Percentiles rank a stretch among this genome's conserved stretches.
These are phyloP conservation scores for Acleris holmiana DNA, from an alignment of 2,888 invertebrate genomes.

Conservation along the genomic window DNA sequence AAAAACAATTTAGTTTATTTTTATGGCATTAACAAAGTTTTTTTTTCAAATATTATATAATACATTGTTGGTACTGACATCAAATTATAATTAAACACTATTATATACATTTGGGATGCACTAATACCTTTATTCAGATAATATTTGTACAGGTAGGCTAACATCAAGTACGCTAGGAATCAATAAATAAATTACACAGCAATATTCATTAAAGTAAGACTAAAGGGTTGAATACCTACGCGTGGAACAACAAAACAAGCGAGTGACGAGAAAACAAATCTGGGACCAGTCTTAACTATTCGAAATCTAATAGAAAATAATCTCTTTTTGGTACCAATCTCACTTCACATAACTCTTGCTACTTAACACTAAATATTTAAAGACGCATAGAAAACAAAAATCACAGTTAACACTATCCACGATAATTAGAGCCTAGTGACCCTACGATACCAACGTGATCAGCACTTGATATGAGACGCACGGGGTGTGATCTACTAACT, in stretches of 20 bases:
- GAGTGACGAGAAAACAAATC: slow-evolving; percentile 55
- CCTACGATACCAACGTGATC: slow-evolving; percentile 56
- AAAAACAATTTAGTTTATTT: slow-evolving; percentile 82
- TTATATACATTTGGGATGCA: slow-evolving; percentile 71
- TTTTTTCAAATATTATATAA: slow-evolving; percentile 63
- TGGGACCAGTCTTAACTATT: slow-evolving; percentile 60
- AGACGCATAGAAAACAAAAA: slow-evolving; percentile 73
- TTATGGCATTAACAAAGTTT: slow-evolving; percentile 80
- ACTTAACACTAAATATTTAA: slow-evolving; percentile 66
- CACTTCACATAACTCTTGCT: slow-evolving; percentile 73
- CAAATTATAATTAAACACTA: slow-evolving; percentile 70
- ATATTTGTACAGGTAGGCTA: slow-evolving; percentile 64
- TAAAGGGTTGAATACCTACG: slow-evolving; percentile 45
- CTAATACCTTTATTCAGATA: slow-evolving; percentile 66
- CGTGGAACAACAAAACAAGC: slow-evolving; percentile 62
- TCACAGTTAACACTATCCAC: slow-evolving; percentile 75
- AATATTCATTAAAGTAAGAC: slow-evolving; percentile 51
- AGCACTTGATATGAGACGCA: slow-evolving; percentile 74
- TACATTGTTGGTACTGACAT: slow-evolving; percentile 82
- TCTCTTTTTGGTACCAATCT: slow-evolving; percentile 83
- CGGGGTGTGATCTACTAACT: slow-evolving; percentile 60
- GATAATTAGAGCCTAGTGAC: slow-evolving; percentile 44
- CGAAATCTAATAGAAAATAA: slow-evolving; percentile 72
- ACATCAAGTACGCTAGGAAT: slow-evolving; percentile 59
- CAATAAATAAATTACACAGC: slow-evolving; percentile 76